These are phyloP conservation scores for Kryptopterus vitreolus DNA, from an alignment of 2,797 vertebrate genomes.

Conservation along the genomic window DNA sequence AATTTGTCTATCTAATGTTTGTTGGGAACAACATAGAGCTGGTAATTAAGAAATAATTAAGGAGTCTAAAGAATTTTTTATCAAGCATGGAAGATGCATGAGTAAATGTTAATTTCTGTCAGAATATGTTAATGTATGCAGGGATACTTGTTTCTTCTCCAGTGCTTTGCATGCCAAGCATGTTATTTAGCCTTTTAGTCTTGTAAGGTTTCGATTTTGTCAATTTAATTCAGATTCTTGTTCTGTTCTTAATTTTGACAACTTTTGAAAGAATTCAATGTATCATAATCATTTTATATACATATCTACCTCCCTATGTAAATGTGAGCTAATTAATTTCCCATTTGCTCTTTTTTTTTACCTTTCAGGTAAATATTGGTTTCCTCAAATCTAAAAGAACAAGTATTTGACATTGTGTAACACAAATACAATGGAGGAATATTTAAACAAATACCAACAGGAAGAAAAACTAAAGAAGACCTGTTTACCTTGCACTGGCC, in stretches of 20 bases:
- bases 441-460: background rate
- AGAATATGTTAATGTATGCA: constrained; percentile 84
- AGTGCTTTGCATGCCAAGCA: constrained; percentile 74
- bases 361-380: constrained; percentile 94
- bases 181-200: constrained; percentile 72
- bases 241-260: constrained; percentile 86
- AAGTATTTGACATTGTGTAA: background rate
- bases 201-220: constrained; percentile 84
- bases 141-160: constrained; percentile 84
- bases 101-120: constrained; percentile 87
- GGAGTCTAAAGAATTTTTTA: constrained; percentile 79
- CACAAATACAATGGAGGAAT: background rate
- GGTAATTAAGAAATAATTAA: constrained; percentile 90
- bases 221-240: constrained; percentile 92
- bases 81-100: constrained; percentile 83
- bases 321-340: constrained; percentile 75
- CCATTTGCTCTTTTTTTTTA: constrained; percentile 57
- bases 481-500: background rate
- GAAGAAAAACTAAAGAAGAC: background rate
- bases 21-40: constrained; percentile 70
- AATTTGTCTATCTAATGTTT: constrained; percentile 72
- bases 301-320: constrained; percentile 84
- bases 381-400: constrained; percentile 80
- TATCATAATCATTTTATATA: constrained; percentile 88
- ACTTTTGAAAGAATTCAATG: constrained; percentile 93